Conservation (phyloP, 2,113 vertebrate genomes). For the Marcusenius ussheri region DNA sequence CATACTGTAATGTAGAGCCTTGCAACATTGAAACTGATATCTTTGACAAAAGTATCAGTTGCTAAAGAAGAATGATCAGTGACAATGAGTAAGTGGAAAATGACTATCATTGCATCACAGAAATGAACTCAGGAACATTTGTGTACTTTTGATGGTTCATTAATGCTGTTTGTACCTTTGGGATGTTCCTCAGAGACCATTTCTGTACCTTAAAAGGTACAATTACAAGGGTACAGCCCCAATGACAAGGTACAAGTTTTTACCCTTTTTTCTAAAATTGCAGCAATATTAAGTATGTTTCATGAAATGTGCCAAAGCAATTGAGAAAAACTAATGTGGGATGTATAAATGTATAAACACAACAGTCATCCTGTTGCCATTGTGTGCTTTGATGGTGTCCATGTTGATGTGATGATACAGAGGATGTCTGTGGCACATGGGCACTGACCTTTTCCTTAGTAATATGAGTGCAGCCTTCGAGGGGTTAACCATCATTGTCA, state of each 20-base stretch:
- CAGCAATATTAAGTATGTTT: no score
- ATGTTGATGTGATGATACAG: slow-evolving; percentile 19
- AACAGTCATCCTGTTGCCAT: background rate
- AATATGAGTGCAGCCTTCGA: slow-evolving; percentile 59
- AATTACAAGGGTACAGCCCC: no score
- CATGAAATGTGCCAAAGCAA: background rate
- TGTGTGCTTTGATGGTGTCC: background rate
- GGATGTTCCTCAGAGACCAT: no score
- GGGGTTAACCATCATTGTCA: slow-evolving; percentile 54
- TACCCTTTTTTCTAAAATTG: no score
- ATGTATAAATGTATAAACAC: background rate
- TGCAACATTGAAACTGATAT: background rate
- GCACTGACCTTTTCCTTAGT: slow-evolving; percentile 50
- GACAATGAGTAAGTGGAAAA: background rate
- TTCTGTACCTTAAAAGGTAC: no score
- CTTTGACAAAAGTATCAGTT: background rate
- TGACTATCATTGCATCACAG: no score
- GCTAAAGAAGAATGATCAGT: background rate
- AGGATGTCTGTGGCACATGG: slow-evolving; percentile 27
- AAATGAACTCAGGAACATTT: no score
- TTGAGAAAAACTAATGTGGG: background rate
- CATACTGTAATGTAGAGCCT: background rate
- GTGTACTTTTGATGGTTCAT: no score
- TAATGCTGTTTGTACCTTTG: no score
- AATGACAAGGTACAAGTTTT: no score